Conservation (phyloP, 2,888 invertebrate species). For the Netelia virgata region DNA sequence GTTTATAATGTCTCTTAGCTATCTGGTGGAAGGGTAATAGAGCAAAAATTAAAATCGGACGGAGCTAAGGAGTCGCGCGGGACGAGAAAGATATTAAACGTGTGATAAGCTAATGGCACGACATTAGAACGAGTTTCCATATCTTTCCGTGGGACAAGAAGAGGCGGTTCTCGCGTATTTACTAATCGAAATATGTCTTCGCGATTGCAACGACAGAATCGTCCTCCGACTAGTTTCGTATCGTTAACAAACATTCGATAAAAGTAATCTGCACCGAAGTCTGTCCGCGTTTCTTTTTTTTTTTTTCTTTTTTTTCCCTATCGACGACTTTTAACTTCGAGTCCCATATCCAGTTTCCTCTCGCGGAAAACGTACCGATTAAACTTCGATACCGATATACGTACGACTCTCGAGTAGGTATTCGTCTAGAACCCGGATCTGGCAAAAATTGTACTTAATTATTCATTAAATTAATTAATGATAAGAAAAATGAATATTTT, state of each 20-base stretch:
- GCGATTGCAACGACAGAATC: constrained; percentile 20
- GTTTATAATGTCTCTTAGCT: neutral
- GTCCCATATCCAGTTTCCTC: neutral
- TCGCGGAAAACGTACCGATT: neutral
- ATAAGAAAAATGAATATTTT: neutral
- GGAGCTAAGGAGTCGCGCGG: neutral
- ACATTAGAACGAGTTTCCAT: constrained; percentile 16
- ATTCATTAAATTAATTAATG: neutral
- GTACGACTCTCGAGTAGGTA: neutral
- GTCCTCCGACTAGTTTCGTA: constrained; percentile 34
- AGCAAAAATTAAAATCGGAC: neutral
- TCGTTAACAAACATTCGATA: constrained; percentile 12
- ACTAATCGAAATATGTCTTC: constrained; percentile 4
- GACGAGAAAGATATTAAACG: constrained; percentile 6
- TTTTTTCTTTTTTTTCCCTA: neutral
- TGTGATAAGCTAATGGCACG: constrained; percentile 39
- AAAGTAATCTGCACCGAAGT: neutral
- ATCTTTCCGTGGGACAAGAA: neutral
- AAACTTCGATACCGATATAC: neutral
- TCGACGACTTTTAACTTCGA: constrained; percentile 6
- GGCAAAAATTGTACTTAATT: neutral
- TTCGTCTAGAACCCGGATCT: neutral
- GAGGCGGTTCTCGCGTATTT: neutral
- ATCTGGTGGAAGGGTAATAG: neutral
- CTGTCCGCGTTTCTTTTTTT: neutral